These are phyloP conservation scores for Periophthalmus modestus DNA, from an alignment of 2,113 vertebrate genomes.

Conservation along the genomic window DNA sequence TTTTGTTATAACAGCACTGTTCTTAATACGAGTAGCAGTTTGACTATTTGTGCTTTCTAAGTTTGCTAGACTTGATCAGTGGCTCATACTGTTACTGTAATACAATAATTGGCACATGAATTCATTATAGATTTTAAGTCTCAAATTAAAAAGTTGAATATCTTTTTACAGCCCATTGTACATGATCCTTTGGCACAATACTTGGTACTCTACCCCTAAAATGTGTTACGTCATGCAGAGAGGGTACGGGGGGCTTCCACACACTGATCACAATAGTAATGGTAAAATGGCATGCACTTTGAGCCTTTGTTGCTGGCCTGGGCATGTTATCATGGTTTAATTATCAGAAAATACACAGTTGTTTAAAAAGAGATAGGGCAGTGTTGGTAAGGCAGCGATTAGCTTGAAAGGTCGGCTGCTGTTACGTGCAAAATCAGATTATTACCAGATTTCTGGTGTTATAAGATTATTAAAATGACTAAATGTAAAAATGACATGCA, in stretches of 20 bases:
- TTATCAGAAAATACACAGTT: conserved; percentile 14
- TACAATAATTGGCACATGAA: conserved; percentile 14
- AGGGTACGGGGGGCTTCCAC: conserved; percentile 54
- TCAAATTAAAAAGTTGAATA: conserved; percentile 12
- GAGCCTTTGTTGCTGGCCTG: conserved; percentile 42
- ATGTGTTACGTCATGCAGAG: conserved; percentile 65
- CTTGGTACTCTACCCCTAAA: conserved; percentile 40
- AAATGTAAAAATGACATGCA: too few relatives aligned
- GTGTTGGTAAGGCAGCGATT: conserved; percentile 21
- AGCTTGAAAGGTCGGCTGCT: conserved; percentile 7
- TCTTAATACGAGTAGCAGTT: conserved; percentile 20
- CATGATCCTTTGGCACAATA: conserved; percentile 78
- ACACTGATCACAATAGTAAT: conserved; percentile 33
- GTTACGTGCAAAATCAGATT: background rate
- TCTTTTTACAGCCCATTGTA: conserved; percentile 53
- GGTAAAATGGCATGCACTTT: conserved; percentile 28
- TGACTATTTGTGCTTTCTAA: conserved; percentile 64
- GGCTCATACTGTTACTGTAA: conserved; percentile 14
- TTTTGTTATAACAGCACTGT: conserved; percentile 46
- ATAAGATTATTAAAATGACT: too few relatives aligned
- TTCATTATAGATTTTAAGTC: conserved; percentile 28
- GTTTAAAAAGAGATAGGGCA: background rate
- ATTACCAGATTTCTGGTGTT: too few relatives aligned
- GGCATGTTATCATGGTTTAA: conserved; percentile 15
- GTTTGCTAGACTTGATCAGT: conserved; percentile 28